Evolutionary conservation across 2,797 vertebrate species (phyloP).

Genomic region (Arrhamphus sclerolepis): DNA sequence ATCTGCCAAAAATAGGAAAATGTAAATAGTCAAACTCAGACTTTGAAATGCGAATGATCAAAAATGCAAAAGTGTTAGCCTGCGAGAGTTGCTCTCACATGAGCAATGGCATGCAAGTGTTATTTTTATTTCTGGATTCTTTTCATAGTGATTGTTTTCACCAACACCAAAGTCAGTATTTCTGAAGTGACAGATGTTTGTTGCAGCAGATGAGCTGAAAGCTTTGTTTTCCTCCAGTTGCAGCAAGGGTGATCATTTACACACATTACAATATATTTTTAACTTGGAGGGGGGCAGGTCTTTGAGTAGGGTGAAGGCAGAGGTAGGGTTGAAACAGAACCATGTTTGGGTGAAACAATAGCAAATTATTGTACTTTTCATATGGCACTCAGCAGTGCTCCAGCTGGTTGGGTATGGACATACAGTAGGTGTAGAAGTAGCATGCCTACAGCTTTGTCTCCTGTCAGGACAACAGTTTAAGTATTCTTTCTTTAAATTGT

Average conservation of each 20-base stretch:
- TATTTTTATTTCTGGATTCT: constrained; percentile 56
- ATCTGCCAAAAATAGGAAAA: constrained; percentile 73
- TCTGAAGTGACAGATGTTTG: constrained; percentile 45
- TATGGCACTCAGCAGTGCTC: constrained; percentile 15
- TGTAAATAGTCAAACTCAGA: constrained; percentile 66
- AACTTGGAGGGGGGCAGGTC: constrained; percentile 15
- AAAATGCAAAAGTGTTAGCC: constrained; percentile 33
- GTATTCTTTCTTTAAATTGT: constrained; percentile 25
- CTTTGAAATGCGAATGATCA: constrained; percentile 41
- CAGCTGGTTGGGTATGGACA: constrained; percentile 30
- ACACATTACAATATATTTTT: constrained; percentile 47
- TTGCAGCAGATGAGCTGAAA: constrained; percentile 34
- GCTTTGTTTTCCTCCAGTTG: constrained; percentile 44
- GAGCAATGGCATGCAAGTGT: constrained; percentile 46
- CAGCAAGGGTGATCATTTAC: constrained; percentile 28
- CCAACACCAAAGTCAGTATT: constrained; percentile 43
- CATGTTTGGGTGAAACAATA: constrained; percentile 23
- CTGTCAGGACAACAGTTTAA: constrained; percentile 24
- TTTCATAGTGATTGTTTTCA: constrained; percentile 52
- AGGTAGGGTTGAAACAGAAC: too few relatives aligned
- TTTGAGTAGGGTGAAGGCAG: too few relatives aligned
- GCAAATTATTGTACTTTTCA: constrained; percentile 19
- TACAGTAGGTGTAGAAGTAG: constrained; percentile 30
- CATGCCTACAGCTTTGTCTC: constrained; percentile 23
- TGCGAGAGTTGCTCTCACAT: constrained; percentile 38